A percentile compares a stretch with the other conserved stretches of the same genome.
Conservation (phyloP, 2,113 vertebrate genomes). For the Podarcis cretensis region DNA sequence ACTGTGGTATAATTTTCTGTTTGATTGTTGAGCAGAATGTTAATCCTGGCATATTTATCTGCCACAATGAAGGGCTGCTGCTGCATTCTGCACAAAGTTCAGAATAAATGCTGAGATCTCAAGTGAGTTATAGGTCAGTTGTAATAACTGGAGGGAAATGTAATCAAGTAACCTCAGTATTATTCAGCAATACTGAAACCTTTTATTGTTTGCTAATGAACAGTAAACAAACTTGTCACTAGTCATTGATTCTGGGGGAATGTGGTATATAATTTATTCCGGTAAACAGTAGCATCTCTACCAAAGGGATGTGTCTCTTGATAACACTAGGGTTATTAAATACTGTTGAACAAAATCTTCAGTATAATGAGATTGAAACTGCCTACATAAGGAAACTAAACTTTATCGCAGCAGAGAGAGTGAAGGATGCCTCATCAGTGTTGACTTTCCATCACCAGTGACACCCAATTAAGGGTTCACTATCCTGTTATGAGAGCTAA, state of each 20-base stretch:
- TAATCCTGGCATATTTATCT: slow-evolving; percentile 57
- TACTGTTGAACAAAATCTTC: slow-evolving; percentile 54
- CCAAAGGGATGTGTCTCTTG: slow-evolving; percentile 47
- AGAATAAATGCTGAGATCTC: slow-evolving; percentile 49
- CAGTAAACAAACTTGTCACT: slow-evolving; percentile 61
- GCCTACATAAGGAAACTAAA: slow-evolving; percentile 55
- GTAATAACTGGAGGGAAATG: slow-evolving; percentile 58
- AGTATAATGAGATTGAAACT: slow-evolving; percentile 66
- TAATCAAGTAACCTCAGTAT: slow-evolving; percentile 54
- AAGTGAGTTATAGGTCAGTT: slow-evolving; percentile 60
- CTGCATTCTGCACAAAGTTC: slow-evolving; percentile 50
- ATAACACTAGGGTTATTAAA: slow-evolving; percentile 65
- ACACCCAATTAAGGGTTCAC: slow-evolving; percentile 51
- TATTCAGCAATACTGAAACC: slow-evolving; percentile 36
- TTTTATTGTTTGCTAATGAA: slow-evolving; percentile 71
- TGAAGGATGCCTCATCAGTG: slow-evolving; percentile 55
- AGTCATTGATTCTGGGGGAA: slow-evolving; percentile 60
- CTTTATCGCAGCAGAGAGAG: slow-evolving; percentile 60
- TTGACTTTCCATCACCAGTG: slow-evolving; percentile 43
- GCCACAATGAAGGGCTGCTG: slow-evolving; percentile 34
- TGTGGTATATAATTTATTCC: slow-evolving; percentile 38
- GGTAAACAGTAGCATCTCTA: slow-evolving; percentile 33
- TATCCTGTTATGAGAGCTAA: slow-evolving; percentile 40
- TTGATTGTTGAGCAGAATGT: slow-evolving; percentile 55
- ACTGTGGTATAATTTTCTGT: slow-evolving; percentile 9